phyloP scores from a whole-genome alignment of 1,140 invertebrate species.

The Aporrectodea caliginosa region DNA sequence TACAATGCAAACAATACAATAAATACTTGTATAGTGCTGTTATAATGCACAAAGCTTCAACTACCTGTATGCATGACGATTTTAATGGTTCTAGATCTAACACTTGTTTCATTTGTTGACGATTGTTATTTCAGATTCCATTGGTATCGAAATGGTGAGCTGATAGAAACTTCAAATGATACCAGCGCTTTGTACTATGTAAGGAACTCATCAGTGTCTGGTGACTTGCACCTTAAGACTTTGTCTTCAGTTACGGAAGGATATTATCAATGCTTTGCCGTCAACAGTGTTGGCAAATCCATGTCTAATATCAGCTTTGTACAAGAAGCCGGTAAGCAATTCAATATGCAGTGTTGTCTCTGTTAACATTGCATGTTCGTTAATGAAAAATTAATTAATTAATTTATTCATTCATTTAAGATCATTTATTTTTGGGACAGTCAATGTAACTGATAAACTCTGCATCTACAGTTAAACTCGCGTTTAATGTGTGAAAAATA shows the following conservation, averaged over 20 bases:
- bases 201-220: background rate
- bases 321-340: background rate
- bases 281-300: background rate
- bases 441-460: too few species aligned
- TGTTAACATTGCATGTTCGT: background rate
- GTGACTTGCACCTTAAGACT: background rate
- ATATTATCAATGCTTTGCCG: background rate
- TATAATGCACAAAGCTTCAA: background rate
- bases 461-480: background rate
- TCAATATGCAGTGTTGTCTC: background rate
- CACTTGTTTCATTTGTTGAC: too few species aligned
- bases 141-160: background rate
- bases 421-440: background rate
- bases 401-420: background rate
- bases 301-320: background rate
- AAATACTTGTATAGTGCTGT: background rate
- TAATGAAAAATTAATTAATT: background rate
- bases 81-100: too few species aligned
- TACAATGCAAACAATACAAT: background rate
- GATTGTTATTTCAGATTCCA: background rate
- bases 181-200: background rate
- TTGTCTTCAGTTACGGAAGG: background rate
- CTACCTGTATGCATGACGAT: background rate
- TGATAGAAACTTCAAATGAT: background rate
- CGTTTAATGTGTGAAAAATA: background rate